Base-by-base conservation (phyloP, 1,140 invertebrate genomes). In the Arctopsyche grandis region DNA sequence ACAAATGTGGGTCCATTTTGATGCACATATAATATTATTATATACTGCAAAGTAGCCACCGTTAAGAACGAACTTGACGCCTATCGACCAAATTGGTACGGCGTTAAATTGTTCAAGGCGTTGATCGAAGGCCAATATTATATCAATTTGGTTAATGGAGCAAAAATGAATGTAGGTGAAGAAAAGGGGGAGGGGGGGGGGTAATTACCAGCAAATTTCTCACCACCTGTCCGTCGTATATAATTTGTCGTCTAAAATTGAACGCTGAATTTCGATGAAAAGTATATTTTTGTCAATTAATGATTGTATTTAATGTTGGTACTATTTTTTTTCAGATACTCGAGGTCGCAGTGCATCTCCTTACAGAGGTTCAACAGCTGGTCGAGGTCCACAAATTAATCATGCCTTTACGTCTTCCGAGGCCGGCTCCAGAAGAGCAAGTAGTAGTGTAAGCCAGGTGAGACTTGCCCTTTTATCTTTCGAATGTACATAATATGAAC, bases 381-480 rank as follows among this genome's bases (percentile, higher is more conserved):
- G 87, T 87, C 46, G 85, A 86, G 80, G 87, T 86, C 75, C 77
- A 83, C 82, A 88, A 78, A 87, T 86, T 60, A 89, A 90, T 81
- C 87, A 86, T 74, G 86, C 86, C 75, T 87, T 86, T 81, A 87
- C 86, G 14, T 88, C 89, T 81, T 90, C 89, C 7, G 91, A 92
- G 29, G 86, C 85, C 4, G 90, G 90, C 0, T 93, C 92, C 0
- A 88, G 93, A 76, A 85, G 92, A 81, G 92, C 92, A 21, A 93
- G 92, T 80, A 93, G 92, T 84, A 93, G 91, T 5, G 92, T 93
- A 7, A 93, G 92, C 80, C 93, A 93, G 90, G 92, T 93, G 83
- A 83, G 48, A 38, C 14, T 71, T 22, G 29, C 29, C 7, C 29
- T 38, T 38, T 38, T 19, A 5, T n/a, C 29, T 71, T 71, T 38